phyloP scores from a whole-genome alignment of 2,888 invertebrate genomes.

The Eilema depressum region DNA sequence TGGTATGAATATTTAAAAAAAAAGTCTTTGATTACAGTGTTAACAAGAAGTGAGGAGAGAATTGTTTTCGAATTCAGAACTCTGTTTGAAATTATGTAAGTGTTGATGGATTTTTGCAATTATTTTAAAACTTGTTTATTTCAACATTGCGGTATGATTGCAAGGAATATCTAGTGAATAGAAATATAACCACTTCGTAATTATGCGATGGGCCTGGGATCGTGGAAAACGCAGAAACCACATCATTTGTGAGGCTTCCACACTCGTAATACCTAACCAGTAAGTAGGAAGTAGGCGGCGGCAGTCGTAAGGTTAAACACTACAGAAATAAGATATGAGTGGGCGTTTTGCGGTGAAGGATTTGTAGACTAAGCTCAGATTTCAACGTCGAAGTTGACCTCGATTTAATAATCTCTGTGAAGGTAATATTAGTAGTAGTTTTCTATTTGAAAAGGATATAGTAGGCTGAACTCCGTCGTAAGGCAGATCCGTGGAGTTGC shows the following conservation, averaged over 20 bases:
- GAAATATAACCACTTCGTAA: constrained; percentile 28
- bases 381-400: constrained; percentile 50
- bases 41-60: not conserved
- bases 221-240: constrained; percentile 79
- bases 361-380: constrained; percentile 59
- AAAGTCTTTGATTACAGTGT: not conserved
- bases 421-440: constrained; percentile 20
- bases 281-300: constrained; percentile 80
- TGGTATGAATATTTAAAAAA: constrained; percentile 6
- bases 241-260: constrained; percentile 82
- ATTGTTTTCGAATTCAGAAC: not conserved
- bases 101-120: not conserved
- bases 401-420: constrained; percentile 38
- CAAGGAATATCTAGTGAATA: constrained; percentile 30
- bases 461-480: constrained; percentile 98
- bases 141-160: constrained; percentile 1
- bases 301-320: constrained; percentile 86
- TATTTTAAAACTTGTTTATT: constrained; percentile 9
- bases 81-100: not conserved
- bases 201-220: constrained; percentile 42
- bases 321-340: constrained; percentile 86
- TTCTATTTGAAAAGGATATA: constrained; percentile 92
- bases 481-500: constrained; percentile 96
- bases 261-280: constrained; percentile 79
- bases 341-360: constrained; percentile 63